Conservation (phyloP, 2,888 invertebrate species). For the Apeira syringaria region DNA sequence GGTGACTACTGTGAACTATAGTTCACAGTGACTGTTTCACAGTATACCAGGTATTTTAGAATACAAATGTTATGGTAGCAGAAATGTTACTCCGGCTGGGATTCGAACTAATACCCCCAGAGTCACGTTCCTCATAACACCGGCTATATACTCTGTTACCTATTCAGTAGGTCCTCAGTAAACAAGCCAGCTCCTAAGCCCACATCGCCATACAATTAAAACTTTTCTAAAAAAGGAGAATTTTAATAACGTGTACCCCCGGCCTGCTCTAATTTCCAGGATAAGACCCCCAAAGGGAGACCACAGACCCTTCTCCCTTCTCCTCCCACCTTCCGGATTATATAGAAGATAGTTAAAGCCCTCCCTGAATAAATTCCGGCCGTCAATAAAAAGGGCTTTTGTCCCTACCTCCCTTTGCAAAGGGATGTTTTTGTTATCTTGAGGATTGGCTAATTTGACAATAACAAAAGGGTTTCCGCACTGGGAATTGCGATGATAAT, state of each 20-base stretch:
- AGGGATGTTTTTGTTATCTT: constrained; percentile 83
- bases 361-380: constrained; percentile 73
- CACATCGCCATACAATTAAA: constrained; percentile 24
- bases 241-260: constrained; percentile 25
- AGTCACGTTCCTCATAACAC: no score
- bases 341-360: constrained; percentile 78
- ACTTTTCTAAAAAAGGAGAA: constrained; percentile 23
- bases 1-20: no score
- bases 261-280: constrained; percentile 45
- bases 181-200: constrained; percentile 18
- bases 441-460: constrained; percentile 84
- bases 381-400: constrained; percentile 79
- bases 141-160: no score
- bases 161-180: constrained; percentile 1
- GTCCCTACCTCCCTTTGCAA: constrained; percentile 51
- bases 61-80: no score
- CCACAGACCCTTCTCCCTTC: constrained; percentile 34
- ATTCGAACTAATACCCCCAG: no score
- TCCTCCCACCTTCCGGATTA: constrained; percentile 57
- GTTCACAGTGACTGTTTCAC: no score
- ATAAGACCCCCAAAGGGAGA: constrained; percentile 43
- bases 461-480: constrained; percentile 77
- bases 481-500: constrained; percentile 76
- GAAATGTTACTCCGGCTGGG: no score
- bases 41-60: no score